Conservation (phyloP, 1,140 invertebrate species). For the Drosophila kanapiae region DNA sequence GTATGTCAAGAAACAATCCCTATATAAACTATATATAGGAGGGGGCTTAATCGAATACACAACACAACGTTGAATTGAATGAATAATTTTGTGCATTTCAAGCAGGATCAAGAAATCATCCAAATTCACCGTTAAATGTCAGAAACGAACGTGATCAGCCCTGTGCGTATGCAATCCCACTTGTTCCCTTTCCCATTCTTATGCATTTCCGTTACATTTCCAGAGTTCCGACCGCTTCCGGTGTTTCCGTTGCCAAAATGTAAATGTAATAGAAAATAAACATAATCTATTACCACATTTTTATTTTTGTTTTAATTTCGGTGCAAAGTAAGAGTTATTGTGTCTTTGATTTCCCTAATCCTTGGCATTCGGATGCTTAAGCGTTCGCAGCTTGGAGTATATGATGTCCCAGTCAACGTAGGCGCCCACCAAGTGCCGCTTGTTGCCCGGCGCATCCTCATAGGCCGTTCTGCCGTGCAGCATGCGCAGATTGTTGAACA, state of each 20-base stretch:
- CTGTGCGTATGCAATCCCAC: not conserved
- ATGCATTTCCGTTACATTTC: not conserved
- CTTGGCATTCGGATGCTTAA: constrained; percentile 59
- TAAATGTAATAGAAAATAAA: not conserved
- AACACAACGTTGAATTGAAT: too few species aligned
- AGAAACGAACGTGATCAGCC: not conserved
- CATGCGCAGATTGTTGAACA: constrained; percentile 89
- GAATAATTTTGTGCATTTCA: not conserved
- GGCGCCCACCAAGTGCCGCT: constrained; percentile 88
- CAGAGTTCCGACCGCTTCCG: not conserved
- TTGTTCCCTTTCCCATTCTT: not conserved
- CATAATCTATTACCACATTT: too few species aligned
- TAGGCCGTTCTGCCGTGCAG: constrained; percentile 89
- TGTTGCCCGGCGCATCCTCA: constrained; percentile 86
- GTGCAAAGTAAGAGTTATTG: not conserved
- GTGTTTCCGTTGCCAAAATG: not conserved
- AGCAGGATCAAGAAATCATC: not conserved
- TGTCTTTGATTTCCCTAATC: constrained; percentile 4
- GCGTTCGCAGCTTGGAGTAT: constrained; percentile 87
- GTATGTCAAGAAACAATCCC: too few species aligned
- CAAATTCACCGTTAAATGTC: not conserved
- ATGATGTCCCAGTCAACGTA: constrained; percentile 91
- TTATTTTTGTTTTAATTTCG: too few species aligned
- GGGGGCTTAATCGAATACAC: too few species aligned
- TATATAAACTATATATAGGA: too few species aligned